Evolutionary conservation across 2,797 vertebrate species (phyloP).

Genomic region (Somateria mollissima): DNA sequence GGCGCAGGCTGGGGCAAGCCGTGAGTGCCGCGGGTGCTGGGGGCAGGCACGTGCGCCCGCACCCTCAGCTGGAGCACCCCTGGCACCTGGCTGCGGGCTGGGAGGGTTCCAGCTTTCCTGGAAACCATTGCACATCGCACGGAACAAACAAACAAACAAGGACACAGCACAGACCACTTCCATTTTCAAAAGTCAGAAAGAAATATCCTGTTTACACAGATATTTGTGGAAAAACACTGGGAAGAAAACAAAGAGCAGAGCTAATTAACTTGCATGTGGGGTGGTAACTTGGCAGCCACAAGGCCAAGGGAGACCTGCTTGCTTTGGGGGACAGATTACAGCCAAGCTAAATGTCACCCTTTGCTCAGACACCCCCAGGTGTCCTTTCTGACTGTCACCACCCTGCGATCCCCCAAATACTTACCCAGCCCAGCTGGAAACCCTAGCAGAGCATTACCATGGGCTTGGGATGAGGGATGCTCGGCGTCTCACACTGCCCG

Average conservation of each 20-base stretch:
- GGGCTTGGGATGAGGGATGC: background rate
- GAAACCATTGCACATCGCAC: background rate
- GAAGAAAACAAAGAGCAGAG: background rate
- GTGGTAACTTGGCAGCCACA: background rate
- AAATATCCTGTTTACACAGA: background rate
- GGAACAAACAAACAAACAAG: background rate
- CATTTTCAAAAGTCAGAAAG: rapidly evolving
- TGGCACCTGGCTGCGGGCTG: background rate
- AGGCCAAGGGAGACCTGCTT: background rate
- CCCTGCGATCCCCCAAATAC: background rate
- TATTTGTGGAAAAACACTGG: background rate
- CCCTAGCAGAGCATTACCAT: background rate
- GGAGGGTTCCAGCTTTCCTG: background rate
- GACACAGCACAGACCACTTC: background rate
- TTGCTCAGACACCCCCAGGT: background rate
- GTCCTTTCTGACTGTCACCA: background rate
- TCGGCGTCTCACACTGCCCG: rapidly evolving
- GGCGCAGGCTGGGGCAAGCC: background rate
- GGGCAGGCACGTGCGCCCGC: background rate
- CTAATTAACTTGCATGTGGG: background rate
- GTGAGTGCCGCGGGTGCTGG: background rate
- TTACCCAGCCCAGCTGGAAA: background rate
- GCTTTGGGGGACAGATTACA: background rate
- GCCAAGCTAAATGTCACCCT: background rate
- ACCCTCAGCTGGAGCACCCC: background rate